Evolutionary conservation across 1,140 invertebrate genomes (phyloP).

Genomic region (Bombus pyrosoma): DNA sequence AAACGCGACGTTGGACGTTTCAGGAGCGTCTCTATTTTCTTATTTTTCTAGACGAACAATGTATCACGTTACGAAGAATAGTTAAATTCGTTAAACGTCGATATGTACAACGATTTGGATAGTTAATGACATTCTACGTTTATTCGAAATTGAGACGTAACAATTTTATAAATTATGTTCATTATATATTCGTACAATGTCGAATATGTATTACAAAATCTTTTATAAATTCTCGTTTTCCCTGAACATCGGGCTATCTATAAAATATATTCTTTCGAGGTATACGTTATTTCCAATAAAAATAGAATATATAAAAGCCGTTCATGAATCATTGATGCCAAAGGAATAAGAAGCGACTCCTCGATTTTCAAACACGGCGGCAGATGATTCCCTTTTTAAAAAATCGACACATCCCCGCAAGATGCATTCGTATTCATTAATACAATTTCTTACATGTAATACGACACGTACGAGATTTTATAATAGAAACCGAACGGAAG

Average conservation of each 20-base stretch:
- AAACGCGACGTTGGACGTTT: too few species aligned
- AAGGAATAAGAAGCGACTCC: neutral
- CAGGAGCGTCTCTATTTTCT: too few species aligned
- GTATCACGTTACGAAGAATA: too few species aligned
- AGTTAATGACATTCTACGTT: too few species aligned
- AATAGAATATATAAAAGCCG: slow-evolving; percentile 6
- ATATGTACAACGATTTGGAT: too few species aligned
- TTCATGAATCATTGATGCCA: slow-evolving; percentile 14
- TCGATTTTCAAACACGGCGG: slow-evolving; percentile 3
- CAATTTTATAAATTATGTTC: neutral
- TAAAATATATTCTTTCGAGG: neutral
- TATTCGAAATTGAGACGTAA: neutral
- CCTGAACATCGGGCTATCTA: neutral
- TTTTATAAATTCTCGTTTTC: neutral
- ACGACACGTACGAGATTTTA: neutral
- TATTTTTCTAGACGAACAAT: too few species aligned
- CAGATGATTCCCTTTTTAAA: slow-evolving; percentile 3
- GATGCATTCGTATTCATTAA: slow-evolving; percentile 1
- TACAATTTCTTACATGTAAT: slow-evolving; percentile 1
- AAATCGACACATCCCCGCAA: neutral
- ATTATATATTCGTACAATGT: neutral
- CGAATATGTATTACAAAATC: neutral
- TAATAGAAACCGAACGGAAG: neutral
- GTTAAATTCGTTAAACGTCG: too few species aligned
- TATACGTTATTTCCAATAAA: neutral